Evolutionary conservation across 1,140 invertebrate species (phyloP), one percentile per base, ranked within the genome.

Genomic region (Wasmannia auropunctata): DNA sequence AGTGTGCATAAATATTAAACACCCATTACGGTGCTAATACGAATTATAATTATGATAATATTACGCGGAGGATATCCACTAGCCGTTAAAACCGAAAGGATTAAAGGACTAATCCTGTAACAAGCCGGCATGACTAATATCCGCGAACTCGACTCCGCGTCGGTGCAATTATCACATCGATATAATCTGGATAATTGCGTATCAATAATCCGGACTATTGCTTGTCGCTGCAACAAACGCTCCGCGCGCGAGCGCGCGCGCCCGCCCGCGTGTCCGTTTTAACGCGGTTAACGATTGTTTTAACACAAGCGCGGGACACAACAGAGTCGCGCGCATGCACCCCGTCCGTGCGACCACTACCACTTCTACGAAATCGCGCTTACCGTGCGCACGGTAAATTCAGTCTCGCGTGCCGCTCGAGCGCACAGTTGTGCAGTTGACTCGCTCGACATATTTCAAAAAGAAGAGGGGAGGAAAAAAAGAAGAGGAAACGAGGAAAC

Each of bases 351-450:
- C 22, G n/a, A 28, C 19, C 1, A 2, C n/a, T 19, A 74, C 3
- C 19, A 72, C n/a, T n/a, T 83, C 67, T 83, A 69, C 25, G 11
- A 72, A 72, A 83, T 83, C 37, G 51, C 37, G 51, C 51, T 83
- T 74, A 74, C 67, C 34, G 72, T 40, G 77, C 43, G 43, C 31
- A 51, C 46, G 4, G 25, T 56, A 69, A 80, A 80, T 80, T 54
- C 34, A 25, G 31, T 69, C 69, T 69, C 31, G 16, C 46, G 16
- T 25, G 31, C 22, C 31, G 62, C 16, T 69, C 43, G 63, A 69
- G 37, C 22, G 37, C 43, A 46, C 58, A 37, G 58, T 49, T 34
- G 25, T n/a, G 31, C 16, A 54, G 14, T 37, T 69, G 76, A 67
- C 28, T 51, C 46, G 77, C 46, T 80, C 34, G 46, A 54, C 34